phyloP scores from a whole-genome alignment of 2,113 vertebrate species.

The Arothron firmamentum region DNA sequence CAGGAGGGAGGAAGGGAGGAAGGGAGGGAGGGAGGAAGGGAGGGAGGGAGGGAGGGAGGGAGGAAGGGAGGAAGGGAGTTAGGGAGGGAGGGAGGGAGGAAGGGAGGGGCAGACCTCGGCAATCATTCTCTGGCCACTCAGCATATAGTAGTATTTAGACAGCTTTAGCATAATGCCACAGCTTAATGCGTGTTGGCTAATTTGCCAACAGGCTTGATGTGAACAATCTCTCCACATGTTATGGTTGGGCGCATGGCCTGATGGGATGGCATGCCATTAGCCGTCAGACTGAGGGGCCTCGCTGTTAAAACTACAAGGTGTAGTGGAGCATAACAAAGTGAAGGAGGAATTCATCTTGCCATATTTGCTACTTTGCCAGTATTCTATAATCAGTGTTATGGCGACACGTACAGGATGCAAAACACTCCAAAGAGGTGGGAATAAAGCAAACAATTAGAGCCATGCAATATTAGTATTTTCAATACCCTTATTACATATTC shows the following conservation, averaged over 20 bases:
- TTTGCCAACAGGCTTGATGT: slow-evolving; percentile 69
- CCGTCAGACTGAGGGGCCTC: slow-evolving; percentile 66
- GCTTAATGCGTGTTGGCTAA: slow-evolving; percentile 64
- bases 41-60: slow-evolving; percentile 14
- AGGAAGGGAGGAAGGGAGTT: slow-evolving; percentile 11
- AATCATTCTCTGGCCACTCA: slow-evolving; percentile 64
- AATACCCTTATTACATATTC: slow-evolving; percentile 74
- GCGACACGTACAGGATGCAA: slow-evolving; percentile 32
- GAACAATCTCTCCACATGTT: slow-evolving; percentile 72
- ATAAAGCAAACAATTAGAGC: slow-evolving; percentile 66
- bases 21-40: slow-evolving; percentile 17
- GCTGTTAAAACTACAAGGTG: slow-evolving; percentile 70
- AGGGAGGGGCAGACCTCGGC: slow-evolving; percentile 39
- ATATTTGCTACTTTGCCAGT: slow-evolving; percentile 36
- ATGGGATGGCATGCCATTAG: slow-evolving; percentile 69
- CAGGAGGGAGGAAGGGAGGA: slow-evolving; percentile 10
- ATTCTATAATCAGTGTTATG: slow-evolving; percentile 52
- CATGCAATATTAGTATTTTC: slow-evolving; percentile 73
- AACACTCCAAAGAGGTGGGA: slow-evolving; percentile 63
- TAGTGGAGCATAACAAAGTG: slow-evolving; percentile 56
- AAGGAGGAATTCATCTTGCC: slow-evolving; percentile 57
- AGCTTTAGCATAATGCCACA: slow-evolving; percentile 68
- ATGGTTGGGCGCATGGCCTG: slow-evolving; percentile 69
- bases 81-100: slow-evolving; percentile 29
- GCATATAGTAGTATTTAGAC: slow-evolving; percentile 68